Base-by-base conservation (phyloP, 2,888 invertebrate genomes). In the Tipula lateralis region DNA sequence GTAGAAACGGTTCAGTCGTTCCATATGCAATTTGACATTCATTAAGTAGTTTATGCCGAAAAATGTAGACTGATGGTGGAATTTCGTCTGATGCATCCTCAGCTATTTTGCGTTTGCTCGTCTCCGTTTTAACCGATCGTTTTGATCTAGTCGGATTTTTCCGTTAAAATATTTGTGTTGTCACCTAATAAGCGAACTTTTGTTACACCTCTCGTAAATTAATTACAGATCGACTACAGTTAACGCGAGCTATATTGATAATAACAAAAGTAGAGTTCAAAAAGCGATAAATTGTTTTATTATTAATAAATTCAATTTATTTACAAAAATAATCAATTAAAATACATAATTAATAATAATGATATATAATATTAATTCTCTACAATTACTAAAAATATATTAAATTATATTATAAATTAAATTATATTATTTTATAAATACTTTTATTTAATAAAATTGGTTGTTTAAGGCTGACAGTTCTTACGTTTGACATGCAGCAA, bases 321-420 rank as follows among this genome's bases (percentile, higher is more conserved):
- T 66, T 66, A 24, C 24, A 66, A 66, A 66, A 19, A 66, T 44
- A 16, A 44, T 66, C 24, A 66, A 66, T 9, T 24, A 66, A 66
- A 66, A 24, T 66, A 66, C 66, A 19, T 66, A 24, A 66, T 66
- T 66, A 66, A 24, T 19, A 66, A 66, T 66, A 66, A 66, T 66
- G 66, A 66, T 66, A 66, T 66, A 44, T 44, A n/a, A 36, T 36
- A 7, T 12, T 13, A 39, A n/a, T 66, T 66, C 19, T 66, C 24
- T 66, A 24, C 24, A 36, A 9, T 9, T 66, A 24, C 24, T 66
- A 66, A 66, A 24, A 24, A 44, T 44, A 44, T 44, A 44, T 66
- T 66, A 66, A 66, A 66, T 66, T 24, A 66, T 66, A 66, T n/a
- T n/a, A n/a, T 66, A 66, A 66, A 66, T 66, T 66, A 66, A 66